Percentiles rank a stretch among this genome's conserved stretches.
Evolutionary conservation across 2,797 vertebrate species (phyloP).

Genomic region (Leuciscus waleckii): DNA sequence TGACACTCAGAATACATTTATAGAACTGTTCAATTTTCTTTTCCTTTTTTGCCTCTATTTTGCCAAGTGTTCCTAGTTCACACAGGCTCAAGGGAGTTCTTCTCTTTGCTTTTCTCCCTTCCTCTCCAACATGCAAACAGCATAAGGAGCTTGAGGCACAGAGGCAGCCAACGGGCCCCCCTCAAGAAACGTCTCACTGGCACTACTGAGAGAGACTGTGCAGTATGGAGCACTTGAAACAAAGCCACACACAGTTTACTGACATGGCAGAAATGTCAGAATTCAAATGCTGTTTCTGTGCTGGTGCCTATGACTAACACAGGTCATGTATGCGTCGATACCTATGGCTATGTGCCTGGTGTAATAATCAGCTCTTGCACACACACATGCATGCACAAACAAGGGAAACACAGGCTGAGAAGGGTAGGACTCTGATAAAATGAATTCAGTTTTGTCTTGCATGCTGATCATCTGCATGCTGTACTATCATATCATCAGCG

Average conservation of each 20-base stretch:
- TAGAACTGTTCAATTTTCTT: conserved; percentile 19
- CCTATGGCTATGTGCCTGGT: conserved; percentile 11
- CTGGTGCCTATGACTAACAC: conserved; percentile 11
- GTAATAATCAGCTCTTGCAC: conserved; percentile 30
- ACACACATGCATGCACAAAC: conserved; percentile 25
- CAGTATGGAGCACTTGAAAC: conserved; percentile 6
- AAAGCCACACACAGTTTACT: background rate
- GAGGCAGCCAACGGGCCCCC: conserved; percentile 28
- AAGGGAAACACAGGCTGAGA: conserved; percentile 34
- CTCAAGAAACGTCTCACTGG: conserved; percentile 27
- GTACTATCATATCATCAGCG: conserved; percentile 15
- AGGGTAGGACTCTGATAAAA: conserved; percentile 43
- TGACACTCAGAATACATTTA: background rate
- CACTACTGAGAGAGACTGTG: background rate
- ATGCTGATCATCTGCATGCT: conserved; percentile 25
- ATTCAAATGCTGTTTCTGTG: background rate
- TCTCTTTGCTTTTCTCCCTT: conserved; percentile 14
- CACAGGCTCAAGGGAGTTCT: background rate
- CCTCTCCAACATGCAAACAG: conserved; percentile 28
- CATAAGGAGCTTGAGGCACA: conserved; percentile 19
- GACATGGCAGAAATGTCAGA: background rate
- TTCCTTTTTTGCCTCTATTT: background rate
- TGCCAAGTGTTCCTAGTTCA: conserved; percentile 5
- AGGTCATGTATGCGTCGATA: background rate
- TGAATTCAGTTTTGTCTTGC: conserved; percentile 31